Conservation (phyloP, 2,797 vertebrate species). For the Hybognathus amarus region DNA sequence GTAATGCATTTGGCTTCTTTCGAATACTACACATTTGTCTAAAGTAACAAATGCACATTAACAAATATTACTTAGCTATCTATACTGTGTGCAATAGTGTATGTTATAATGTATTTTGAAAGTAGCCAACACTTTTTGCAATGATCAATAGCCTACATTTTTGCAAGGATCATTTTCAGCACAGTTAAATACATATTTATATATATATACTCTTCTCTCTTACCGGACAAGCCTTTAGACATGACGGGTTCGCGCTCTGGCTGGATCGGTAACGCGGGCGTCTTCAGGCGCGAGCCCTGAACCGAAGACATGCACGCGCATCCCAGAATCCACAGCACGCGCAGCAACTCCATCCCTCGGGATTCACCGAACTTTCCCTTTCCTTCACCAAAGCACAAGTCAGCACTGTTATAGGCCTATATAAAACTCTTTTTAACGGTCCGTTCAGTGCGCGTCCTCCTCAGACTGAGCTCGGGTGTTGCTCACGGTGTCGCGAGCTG, state of each 20-base stretch:
- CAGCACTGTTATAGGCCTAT: not conserved
- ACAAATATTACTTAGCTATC: too few relatives aligned
- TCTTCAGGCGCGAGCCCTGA: constrained; percentile 78
- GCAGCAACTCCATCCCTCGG: constrained; percentile 68
- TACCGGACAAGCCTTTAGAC: constrained; percentile 87
- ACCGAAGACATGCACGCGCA: constrained; percentile 75
- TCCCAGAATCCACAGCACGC: constrained; percentile 73
- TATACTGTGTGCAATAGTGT: too few relatives aligned
- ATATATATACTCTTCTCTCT: constrained; percentile 25
- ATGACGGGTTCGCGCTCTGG: constrained; percentile 87
- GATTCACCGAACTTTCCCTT: not conserved
- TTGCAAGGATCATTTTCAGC: too few relatives aligned
- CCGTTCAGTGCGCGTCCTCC: not conserved
- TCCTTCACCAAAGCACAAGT: not conserved
- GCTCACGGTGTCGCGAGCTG: not conserved
- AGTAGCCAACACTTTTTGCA: too few relatives aligned
- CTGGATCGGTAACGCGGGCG: constrained; percentile 88
- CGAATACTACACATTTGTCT: too few relatives aligned
- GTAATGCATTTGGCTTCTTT: too few relatives aligned
- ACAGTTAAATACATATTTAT: too few relatives aligned
- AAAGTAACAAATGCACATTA: too few relatives aligned
- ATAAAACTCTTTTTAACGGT: too few relatives aligned
- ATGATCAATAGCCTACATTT: too few relatives aligned
- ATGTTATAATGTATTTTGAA: too few relatives aligned
- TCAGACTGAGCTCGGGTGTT: not conserved